phyloP scores from a whole-genome alignment of 2,113 vertebrate species.

The Leucopsar rothschildi region DNA sequence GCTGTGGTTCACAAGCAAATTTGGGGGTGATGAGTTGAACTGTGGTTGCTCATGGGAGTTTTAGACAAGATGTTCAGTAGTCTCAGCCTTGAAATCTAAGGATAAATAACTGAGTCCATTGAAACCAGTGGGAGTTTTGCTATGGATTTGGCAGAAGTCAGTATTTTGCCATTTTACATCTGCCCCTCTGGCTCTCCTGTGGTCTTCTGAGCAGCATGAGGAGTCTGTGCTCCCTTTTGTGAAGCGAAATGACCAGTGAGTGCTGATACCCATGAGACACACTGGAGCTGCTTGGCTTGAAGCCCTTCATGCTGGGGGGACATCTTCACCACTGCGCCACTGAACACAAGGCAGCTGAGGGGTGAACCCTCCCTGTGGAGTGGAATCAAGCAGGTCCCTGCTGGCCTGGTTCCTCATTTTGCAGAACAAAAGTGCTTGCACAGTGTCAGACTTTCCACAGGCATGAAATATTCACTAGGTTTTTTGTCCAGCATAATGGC shows the following conservation, averaged over 20 bases:
- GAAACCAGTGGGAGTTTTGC: not conserved
- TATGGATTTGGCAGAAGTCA: not conserved
- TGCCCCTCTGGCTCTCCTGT: not conserved
- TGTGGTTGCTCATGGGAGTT: not conserved
- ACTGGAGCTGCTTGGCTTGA: not conserved
- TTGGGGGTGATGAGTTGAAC: not conserved
- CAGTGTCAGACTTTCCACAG: not conserved
- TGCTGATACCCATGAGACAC: not conserved
- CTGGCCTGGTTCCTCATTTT: not conserved
- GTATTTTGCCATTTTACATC: not conserved
- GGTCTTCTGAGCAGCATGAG: not conserved
- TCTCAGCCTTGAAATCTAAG: not conserved
- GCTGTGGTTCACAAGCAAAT: not conserved
- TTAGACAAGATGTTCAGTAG: not conserved
- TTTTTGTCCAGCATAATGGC: not conserved
- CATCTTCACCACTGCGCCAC: not conserved
- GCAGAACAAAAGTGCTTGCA: not conserved
- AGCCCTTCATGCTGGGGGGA: fast-evolving
- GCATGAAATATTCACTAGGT: not conserved
- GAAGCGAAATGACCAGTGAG: not conserved
- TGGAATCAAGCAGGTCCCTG: not conserved
- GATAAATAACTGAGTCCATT: not conserved
- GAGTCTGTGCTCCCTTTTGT: not conserved
- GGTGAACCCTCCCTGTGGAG: not conserved
- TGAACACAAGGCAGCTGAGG: not conserved